Conservation (phyloP, 2,797 vertebrate genomes). For the Lacerta agilis region DNA sequence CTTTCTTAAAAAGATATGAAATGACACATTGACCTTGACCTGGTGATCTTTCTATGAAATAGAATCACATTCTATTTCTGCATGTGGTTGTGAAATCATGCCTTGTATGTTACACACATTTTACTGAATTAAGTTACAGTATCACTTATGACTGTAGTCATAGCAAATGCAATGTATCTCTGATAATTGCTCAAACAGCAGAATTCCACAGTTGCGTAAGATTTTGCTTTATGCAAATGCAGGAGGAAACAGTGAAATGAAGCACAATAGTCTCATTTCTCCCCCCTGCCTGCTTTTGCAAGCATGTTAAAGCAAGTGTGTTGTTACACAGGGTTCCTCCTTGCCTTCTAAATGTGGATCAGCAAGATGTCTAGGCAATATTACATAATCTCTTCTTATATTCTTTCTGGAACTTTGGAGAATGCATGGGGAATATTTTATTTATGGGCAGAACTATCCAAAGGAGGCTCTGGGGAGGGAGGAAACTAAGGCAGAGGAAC, state of each 20-base stretch:
- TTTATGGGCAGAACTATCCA: not conserved
- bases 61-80: not conserved
- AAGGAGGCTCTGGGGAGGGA: no score
- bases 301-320: not conserved
- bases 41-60: constrained; percentile 19
- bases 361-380: not conserved
- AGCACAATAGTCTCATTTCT: not conserved
- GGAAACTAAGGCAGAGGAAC: no score
- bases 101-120: constrained; percentile 42
- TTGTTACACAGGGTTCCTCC: not conserved
- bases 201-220: constrained; percentile 36
- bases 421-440: not conserved
- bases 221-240: constrained; percentile 33
- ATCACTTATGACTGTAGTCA: constrained; percentile 48
- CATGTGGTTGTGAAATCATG: not conserved
- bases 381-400: not conserved
- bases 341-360: not conserved
- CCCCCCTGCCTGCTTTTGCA: not conserved
- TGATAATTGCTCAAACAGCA: constrained; percentile 20
- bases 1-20: not conserved
- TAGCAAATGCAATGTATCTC: constrained; percentile 56
- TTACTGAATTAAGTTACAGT: constrained; percentile 43
- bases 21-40: constrained; percentile 9
- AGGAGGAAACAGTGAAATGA: constrained; percentile 35
- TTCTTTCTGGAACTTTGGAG: not conserved